Conservation (phyloP, 2,888 invertebrate genomes). For the Seira sanloemensis region DNA sequence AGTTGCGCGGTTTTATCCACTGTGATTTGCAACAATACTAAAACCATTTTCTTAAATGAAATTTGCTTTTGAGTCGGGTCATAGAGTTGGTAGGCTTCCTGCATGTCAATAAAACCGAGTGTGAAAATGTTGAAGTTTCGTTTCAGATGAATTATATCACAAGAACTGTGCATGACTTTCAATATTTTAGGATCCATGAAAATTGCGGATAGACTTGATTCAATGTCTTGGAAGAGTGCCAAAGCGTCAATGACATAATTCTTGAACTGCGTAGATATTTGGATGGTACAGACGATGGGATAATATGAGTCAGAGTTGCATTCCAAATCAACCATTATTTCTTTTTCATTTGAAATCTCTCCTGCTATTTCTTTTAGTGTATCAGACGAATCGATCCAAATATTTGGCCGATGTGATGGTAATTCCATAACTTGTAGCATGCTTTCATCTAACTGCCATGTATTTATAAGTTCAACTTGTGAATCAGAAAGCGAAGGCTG, state of each 20-base stretch:
- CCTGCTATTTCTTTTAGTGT: background rate
- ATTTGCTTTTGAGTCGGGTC: background rate
- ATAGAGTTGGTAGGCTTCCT: background rate
- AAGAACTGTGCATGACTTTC: constrained; percentile 22
- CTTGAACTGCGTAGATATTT: background rate
- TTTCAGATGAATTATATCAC: constrained; percentile 10
- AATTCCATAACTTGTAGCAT: background rate
- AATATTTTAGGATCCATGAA: constrained; percentile 7
- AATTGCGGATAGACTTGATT: background rate
- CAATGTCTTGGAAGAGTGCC: background rate
- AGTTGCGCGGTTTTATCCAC: background rate
- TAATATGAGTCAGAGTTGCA: background rate
- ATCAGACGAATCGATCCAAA: background rate
- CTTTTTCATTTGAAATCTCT: background rate
- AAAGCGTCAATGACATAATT: constrained; percentile 35
- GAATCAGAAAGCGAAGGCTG: background rate
- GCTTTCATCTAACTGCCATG: background rate
- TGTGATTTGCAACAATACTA: background rate
- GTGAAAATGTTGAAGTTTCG: constrained; percentile 24
- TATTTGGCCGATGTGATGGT: background rate
- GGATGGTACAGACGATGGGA: constrained; percentile 2
- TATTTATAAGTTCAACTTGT: background rate
- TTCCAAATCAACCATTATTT: constrained; percentile 26
- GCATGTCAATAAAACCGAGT: constrained; percentile 15
- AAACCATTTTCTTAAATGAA: background rate